Evolutionary conservation across 2,797 vertebrate species (phyloP).

Genomic region (Cercopithecus hamlyni): DNA sequence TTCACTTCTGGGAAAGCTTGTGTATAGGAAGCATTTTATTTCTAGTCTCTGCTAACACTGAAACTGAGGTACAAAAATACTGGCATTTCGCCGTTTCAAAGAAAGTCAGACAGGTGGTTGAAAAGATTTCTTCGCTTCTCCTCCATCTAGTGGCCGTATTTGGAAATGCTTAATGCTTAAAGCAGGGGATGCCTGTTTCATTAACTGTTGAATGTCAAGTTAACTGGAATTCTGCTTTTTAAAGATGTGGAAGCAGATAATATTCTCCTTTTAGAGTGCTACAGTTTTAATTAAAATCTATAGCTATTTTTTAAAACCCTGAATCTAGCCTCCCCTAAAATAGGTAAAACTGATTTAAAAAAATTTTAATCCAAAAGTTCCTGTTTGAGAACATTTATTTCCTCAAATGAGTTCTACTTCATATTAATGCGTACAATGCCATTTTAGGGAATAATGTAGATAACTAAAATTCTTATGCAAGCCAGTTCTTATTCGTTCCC

Average conservation of each 20-base stretch:
- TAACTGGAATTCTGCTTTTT: neutral
- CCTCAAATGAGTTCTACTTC: neutral
- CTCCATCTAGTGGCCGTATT: slow-evolving; percentile 70
- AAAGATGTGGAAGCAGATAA: neutral
- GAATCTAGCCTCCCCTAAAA: neutral
- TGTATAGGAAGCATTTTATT: neutral
- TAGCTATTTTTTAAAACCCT: neutral
- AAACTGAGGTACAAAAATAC: neutral
- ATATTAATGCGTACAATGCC: neutral
- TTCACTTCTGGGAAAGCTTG: neutral
- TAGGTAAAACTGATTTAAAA: neutral
- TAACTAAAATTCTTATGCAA: neutral
- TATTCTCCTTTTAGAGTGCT: neutral
- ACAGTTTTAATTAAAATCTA: neutral
- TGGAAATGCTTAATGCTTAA: neutral
- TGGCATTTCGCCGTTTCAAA: neutral
- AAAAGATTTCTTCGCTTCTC: slow-evolving; percentile 68
- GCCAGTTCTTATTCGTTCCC: neutral
- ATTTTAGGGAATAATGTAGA: neutral
- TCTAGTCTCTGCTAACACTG: neutral
- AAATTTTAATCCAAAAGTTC: neutral
- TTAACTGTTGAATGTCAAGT: neutral
- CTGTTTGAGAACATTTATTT: neutral
- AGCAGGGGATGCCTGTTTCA: neutral
- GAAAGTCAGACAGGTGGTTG: neutral